These are phyloP conservation scores for Pygocentrus nattereri DNA, from an alignment of 2,797 vertebrate genomes.

Conservation along the genomic window DNA sequence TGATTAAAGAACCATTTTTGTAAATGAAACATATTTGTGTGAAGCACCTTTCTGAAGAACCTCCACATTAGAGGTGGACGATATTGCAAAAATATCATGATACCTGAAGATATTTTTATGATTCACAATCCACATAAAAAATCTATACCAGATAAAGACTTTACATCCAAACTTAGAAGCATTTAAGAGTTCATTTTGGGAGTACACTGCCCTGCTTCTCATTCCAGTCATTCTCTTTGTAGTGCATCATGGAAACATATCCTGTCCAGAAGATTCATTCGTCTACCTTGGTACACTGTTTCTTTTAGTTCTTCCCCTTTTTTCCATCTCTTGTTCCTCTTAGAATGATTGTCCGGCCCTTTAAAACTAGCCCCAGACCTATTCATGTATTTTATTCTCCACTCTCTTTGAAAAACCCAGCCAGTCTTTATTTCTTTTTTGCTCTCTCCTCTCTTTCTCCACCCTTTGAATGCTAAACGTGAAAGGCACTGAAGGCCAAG, in stretches of 20 bases:
- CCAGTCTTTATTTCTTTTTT: slow-evolving; percentile 38
- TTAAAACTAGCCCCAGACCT: slow-evolving; percentile 41
- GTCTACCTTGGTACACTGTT: slow-evolving; percentile 12
- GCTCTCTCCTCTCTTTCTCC: slow-evolving; percentile 58
- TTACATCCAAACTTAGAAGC: not conserved
- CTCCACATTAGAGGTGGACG: no score
- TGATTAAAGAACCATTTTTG: no score
- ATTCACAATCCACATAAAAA: no score
- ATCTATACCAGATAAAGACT: not conserved
- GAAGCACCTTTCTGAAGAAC: no score
- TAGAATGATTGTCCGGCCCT: slow-evolving; percentile 45
- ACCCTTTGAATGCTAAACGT: slow-evolving; percentile 78
- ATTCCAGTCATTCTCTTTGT: slow-evolving; percentile 21
- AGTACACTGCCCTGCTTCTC: not conserved
- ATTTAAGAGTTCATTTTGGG: not conserved
- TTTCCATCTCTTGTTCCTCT: slow-evolving; percentile 23
- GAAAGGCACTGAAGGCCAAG: slow-evolving; percentile 76
- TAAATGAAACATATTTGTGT: no score
- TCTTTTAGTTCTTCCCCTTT: slow-evolving; percentile 20
- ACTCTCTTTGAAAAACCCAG: slow-evolving; percentile 43
- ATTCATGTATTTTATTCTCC: slow-evolving; percentile 47
- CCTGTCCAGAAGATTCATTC: slow-evolving; percentile 22
- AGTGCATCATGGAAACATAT: not conserved
- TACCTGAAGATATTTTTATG: no score
- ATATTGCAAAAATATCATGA: no score